phyloP scores from a whole-genome alignment of 1,140 invertebrate species.

The Mizuhopecten yessoensis region DNA sequence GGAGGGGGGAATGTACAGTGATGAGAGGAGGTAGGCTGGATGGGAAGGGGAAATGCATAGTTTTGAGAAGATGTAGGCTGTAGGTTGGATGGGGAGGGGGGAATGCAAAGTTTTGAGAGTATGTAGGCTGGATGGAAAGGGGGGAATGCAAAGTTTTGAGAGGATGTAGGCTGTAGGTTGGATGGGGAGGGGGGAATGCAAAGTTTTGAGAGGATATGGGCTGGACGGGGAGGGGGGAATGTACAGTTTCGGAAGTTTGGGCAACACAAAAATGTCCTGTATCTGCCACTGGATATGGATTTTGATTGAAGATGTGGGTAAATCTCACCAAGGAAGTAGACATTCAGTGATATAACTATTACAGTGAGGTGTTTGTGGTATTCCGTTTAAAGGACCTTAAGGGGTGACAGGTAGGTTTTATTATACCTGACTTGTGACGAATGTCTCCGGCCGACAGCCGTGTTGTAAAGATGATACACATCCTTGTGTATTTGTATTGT shows the following conservation, averaged over 20 bases:
- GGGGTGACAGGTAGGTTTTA: background rate
- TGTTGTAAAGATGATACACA: conserved; percentile 15
- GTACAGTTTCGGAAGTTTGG: background rate
- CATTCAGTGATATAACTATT: too few relatives aligned
- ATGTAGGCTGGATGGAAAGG: too few relatives aligned
- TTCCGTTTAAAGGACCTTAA: too few relatives aligned
- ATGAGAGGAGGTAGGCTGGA: too few relatives aligned
- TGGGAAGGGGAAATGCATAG: too few relatives aligned
- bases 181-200: too few relatives aligned
- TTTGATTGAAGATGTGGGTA: background rate
- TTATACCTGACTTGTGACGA: background rate
- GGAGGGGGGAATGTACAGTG: background rate
- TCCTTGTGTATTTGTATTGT: conserved; percentile 12
- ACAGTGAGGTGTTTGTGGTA: too few relatives aligned
- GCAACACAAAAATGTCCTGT: background rate
- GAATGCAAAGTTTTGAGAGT: background rate
- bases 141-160: too few relatives aligned
- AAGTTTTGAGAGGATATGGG: too few relatives aligned
- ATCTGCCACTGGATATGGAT: background rate
- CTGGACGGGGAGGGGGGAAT: too few relatives aligned
- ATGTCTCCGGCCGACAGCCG: too few relatives aligned
- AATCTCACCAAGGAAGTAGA: background rate
- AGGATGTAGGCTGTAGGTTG: too few relatives aligned
- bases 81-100: background rate
- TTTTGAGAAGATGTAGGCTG: background rate